These are phyloP conservation scores for Nesoenas mayeri DNA, from an alignment of 2,113 vertebrate genomes.

Conservation along the genomic window DNA sequence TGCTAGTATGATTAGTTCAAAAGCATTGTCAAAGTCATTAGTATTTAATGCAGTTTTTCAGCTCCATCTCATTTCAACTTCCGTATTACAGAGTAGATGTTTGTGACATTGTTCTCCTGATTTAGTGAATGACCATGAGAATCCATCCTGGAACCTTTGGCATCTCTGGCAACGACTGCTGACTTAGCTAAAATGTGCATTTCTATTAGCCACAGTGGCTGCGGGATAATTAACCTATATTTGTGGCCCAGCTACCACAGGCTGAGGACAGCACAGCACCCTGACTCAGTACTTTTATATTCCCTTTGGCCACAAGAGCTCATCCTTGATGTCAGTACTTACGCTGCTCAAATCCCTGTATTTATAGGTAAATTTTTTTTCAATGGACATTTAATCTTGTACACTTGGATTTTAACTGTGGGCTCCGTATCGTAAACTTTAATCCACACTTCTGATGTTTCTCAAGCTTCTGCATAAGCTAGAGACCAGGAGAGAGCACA, in stretches of 20 bases:
- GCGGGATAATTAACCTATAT: not conserved
- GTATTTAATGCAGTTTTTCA: not conserved
- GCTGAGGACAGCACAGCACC: not conserved
- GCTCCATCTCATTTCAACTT: not conserved
- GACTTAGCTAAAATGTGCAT: not conserved
- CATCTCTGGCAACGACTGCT: not conserved
- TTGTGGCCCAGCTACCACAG: not conserved
- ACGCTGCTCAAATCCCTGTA: not conserved
- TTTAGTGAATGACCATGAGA: not conserved
- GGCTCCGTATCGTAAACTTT: not conserved
- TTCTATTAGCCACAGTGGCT: not conserved
- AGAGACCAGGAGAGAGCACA: not conserved
- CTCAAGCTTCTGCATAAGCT: not conserved
- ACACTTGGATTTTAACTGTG: not conserved
- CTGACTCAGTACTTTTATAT: not conserved
- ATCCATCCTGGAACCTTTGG: not conserved
- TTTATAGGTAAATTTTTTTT: not conserved
- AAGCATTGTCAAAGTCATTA: not conserved
- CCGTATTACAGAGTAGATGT: not conserved
- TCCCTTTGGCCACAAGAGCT: not conserved
- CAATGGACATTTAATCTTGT: not conserved
- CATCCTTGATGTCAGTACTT: not conserved
- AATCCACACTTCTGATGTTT: not conserved
- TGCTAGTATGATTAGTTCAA: not conserved
- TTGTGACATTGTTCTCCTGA: accelerated